Base-by-base conservation (phyloP, 2,888 invertebrate genomes). In the Acanthoscelides obtectus region DNA sequence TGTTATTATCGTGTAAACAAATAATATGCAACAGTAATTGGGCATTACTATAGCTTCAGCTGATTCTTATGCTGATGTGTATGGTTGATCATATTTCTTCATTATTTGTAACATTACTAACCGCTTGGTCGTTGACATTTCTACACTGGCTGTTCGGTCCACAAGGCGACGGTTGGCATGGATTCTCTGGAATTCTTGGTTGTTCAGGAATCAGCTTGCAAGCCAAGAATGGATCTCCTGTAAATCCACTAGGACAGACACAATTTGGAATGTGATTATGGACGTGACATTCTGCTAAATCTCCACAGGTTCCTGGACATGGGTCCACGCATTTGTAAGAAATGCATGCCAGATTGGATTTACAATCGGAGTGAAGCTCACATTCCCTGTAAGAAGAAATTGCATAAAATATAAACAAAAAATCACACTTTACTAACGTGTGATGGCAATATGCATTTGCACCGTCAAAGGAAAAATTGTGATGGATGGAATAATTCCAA, bases 141-240 rank as follows among this genome's bases (percentile, higher is more conserved):
- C 94, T 89, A 76, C 96, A 96, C 82, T 94, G 93, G 82, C 94
- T 94, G 83, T 95, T 94, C 0, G 94, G 94, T 69, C 96, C 96
- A 83, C 96, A 96, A 0, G 96, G 95, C 22, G 94, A 91, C 70
- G 94, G 94, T 74, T 90, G 89, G 80, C 96, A 96, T 6, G 94
- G 94, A 81, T 94, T 92, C 72, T 88, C 79, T 20, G 84, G 82
- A 70, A 74, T 82, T 63, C 87, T 85, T 67, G 88, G 87, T 71
- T 85, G 83, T 78, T 87, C 86, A 67, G 86, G 77, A 69, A 90
- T 87, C 82, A 89, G 89, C 80, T 87, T 89, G 80, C 93, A 93
- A 80, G 91, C 90, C 86, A 91, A 93, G 87, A 94, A 94, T 74
- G 95, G 94, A 88, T 95, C 94, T 68, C 95, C 94, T 1, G 92